Conservation (phyloP, 2,113 vertebrate genomes). For the Rallus limicola region DNA sequence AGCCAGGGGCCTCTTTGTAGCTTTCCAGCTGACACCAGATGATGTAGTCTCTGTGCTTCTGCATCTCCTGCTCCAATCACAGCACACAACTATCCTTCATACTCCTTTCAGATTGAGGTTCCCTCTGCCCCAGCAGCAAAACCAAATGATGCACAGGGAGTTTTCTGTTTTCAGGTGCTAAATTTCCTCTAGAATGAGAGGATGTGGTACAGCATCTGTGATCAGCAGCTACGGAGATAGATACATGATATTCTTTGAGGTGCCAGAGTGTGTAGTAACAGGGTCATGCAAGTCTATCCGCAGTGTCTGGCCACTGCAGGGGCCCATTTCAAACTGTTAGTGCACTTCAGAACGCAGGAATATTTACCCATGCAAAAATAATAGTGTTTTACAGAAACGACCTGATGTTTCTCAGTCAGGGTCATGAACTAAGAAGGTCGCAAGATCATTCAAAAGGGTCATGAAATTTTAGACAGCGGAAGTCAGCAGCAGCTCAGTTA, state of each 20-base stretch:
- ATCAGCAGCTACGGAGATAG: background rate
- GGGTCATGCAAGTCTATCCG: background rate
- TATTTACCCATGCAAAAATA: background rate
- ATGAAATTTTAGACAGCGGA: constrained; percentile 34
- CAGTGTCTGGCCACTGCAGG: background rate
- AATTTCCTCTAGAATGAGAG: background rate
- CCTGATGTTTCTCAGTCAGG: background rate
- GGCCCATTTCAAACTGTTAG: background rate
- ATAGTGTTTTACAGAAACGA: background rate
- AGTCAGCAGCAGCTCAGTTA: background rate
- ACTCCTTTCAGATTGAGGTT: background rate
- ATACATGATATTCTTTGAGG: background rate
- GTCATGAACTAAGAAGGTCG: constrained; percentile 9
- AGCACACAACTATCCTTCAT: background rate
- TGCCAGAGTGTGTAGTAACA: background rate
- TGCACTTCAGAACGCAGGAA: background rate
- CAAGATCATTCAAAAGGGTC: background rate
- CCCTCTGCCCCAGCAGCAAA: background rate
- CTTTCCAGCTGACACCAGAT: background rate
- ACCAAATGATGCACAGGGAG: background rate
- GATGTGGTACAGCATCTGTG: background rate
- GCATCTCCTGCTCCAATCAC: background rate
- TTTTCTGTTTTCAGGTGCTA: background rate
- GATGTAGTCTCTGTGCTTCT: background rate
- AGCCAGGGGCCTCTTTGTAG: background rate